Base-by-base conservation (phyloP, 1,140 invertebrate species). In the Proales similis region DNA sequence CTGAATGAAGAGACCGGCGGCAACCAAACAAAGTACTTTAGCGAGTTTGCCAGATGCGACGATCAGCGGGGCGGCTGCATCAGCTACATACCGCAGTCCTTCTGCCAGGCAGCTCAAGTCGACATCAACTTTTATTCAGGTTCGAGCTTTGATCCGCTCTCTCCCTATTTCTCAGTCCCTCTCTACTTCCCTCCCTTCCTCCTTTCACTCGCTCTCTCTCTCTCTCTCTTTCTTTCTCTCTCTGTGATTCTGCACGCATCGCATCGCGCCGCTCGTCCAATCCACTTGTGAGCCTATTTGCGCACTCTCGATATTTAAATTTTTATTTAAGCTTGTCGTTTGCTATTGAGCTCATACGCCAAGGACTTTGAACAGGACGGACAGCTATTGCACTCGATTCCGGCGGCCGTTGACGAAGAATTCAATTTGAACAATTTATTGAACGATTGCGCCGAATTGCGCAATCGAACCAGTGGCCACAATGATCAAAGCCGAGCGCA, bases 111-210 rank as follows among this genome's bases (percentile, higher is more conserved):
- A 19, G 26, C 14, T 26, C 11, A 57, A 29, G 51, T 57, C 2
- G 51, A 57, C 20, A n/a, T 57, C 19, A 57, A 57, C 22, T 42
- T 57, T 26, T 57, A 57, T 24, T 57, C 51, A n/a, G 51, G 51
- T 57, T 42, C 29, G n/a, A 12, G 11, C n/a, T n/a, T n/a, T n/a
- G n/a, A n/a, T n/a, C n/a, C n/a, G n/a, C n/a, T n/a, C n/a, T n/a
- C n/a, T n/a, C n/a, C n/a, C n/a, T n/a, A n/a, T n/a, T n/a, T n/a
- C n/a, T n/a, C n/a, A n/a, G n/a, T n/a, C n/a, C n/a, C n/a, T n/a
- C n/a, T n/a, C n/a, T n/a, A n/a, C n/a, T n/a, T n/a, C n/a, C n/a
- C n/a, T n/a, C n/a, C n/a, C n/a, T n/a, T n/a, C n/a, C n/a, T n/a
- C n/a, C n/a, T n/a, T n/a, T n/a, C n/a, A n/a, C n/a, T n/a, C n/a